A percentile compares a stretch with the other conserved stretches of the same genome.
Conservation (phyloP, 1,140 invertebrate species). For the Drosophila bocki region DNA sequence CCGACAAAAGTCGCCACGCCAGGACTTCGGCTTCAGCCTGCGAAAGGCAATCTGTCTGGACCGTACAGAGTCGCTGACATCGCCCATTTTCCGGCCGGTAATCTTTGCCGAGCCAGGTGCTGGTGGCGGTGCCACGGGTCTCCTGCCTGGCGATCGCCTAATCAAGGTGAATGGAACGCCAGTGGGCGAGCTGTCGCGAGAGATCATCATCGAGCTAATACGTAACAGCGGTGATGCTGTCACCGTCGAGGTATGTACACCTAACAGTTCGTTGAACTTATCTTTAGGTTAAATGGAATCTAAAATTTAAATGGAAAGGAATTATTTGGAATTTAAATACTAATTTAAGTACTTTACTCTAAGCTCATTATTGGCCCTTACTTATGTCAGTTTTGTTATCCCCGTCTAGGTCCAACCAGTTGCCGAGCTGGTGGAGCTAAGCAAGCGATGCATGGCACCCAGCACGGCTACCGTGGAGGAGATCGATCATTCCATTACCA, state of each 20-base stretch:
- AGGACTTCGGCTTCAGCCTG: constrained; percentile 97
- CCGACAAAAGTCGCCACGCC: constrained; percentile 92
- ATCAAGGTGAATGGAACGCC: constrained; percentile 95
- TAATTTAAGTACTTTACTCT: neutral
- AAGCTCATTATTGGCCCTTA: neutral
- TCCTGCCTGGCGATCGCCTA: constrained; percentile 96
- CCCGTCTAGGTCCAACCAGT: constrained; percentile 90
- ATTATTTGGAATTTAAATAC: neutral
- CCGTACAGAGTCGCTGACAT: constrained; percentile 85
- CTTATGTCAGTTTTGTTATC: neutral
- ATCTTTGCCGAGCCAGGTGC: constrained; percentile 97
- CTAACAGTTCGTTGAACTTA: neutral
- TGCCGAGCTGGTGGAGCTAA: constrained; percentile 94
- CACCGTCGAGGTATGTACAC: constrained; percentile 90
- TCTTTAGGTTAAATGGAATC: neutral
- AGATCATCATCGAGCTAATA: constrained; percentile 97
- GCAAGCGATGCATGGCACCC: constrained; percentile 88
- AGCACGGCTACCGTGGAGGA: constrained; percentile 70
- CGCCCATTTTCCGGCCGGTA: constrained; percentile 88
- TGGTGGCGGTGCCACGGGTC: constrained; percentile 91
- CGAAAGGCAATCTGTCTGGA: constrained; percentile 94
- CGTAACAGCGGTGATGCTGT: constrained; percentile 93
- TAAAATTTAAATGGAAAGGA: neutral
- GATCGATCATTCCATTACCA: constrained; percentile 76
- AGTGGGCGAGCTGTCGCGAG: constrained; percentile 93